phyloP scores from a whole-genome alignment of 2,797 vertebrate species.

The Lutjanus argentimaculatus region DNA sequence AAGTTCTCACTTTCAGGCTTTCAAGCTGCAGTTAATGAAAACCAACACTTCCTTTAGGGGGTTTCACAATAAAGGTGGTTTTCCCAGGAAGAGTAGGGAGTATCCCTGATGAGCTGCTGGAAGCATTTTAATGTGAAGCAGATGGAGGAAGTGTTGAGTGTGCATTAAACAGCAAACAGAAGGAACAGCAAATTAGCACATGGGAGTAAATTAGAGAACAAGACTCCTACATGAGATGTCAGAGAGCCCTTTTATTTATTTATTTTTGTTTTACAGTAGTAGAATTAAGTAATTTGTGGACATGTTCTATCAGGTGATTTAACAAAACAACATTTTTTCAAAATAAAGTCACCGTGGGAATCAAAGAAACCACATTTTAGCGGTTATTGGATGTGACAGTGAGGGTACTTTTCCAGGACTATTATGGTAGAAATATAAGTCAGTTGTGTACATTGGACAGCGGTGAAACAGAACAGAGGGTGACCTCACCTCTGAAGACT shows the following conservation, averaged over 20 bases:
- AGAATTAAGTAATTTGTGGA: neutral
- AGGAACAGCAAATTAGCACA: neutral
- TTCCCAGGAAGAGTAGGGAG: conserved; percentile 21
- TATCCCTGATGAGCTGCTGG: conserved; percentile 25
- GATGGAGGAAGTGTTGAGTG: conserved; percentile 30
- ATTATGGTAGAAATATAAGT: conserved; percentile 15
- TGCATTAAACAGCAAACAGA: conserved; percentile 9
- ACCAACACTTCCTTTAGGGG: conserved; percentile 14
- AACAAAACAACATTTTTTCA: neutral
- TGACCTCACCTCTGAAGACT: conserved; percentile 48
- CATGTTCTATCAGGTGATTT: neutral
- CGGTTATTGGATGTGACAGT: neutral
- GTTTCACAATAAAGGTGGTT: conserved; percentile 41
- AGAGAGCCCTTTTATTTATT: neutral
- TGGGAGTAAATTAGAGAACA: conserved; percentile 1
- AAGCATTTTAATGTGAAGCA: conserved; percentile 32
- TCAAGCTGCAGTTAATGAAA: neutral
- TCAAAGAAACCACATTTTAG: neutral
- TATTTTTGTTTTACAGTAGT: neutral
- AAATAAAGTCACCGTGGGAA: neutral
- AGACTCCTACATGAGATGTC: neutral
- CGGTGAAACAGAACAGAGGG: conserved; percentile 33
- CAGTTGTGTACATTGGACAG: conserved; percentile 47
- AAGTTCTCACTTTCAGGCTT: neutral
- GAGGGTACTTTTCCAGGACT: conserved; percentile 31